Conservation (phyloP, 1,140 invertebrate genomes). For the Zaprionus inermis region DNA sequence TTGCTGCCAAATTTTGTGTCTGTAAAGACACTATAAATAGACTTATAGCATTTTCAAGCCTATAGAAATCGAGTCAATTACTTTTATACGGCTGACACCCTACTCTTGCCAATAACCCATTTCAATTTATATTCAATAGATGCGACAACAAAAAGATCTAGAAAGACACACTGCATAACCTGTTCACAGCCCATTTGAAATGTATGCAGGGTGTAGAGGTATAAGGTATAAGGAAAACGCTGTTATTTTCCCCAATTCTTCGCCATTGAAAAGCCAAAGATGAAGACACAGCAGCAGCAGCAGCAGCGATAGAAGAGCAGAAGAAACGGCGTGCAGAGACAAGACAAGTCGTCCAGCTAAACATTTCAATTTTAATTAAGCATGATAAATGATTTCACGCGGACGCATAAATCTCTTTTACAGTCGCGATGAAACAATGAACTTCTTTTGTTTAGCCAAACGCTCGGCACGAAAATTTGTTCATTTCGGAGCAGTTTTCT, state of each 20-base stretch:
- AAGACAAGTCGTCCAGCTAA: conserved; percentile 71
- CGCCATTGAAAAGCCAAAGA: conserved; percentile 12
- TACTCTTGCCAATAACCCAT: neutral
- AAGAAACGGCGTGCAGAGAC: conserved; percentile 11
- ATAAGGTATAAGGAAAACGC: conserved; percentile 16
- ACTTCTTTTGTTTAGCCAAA: conserved; percentile 73
- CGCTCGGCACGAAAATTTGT: conserved; percentile 44
- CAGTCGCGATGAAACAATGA: conserved; percentile 82
- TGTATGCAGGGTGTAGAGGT: neutral
- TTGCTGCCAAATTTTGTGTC: too few species aligned
- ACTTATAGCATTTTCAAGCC: neutral
- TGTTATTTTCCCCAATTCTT: conserved; percentile 3
- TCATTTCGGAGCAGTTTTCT: conserved; percentile 50
- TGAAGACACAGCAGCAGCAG: conserved; percentile 14
- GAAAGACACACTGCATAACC: neutral
- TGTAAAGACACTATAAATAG: too few species aligned
- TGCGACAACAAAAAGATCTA: neutral
- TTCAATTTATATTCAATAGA: neutral
- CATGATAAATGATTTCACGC: conserved; percentile 84
- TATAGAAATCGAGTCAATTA: neutral
- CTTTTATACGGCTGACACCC: neutral
- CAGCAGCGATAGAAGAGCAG: conserved; percentile 28
- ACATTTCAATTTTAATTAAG: conserved; percentile 84
- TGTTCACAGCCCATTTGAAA: neutral
- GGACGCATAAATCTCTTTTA: conserved; percentile 83